These are phyloP conservation scores for Centropus unirufus DNA, from an alignment of 2,113 vertebrate species.

Conservation along the genomic window DNA sequence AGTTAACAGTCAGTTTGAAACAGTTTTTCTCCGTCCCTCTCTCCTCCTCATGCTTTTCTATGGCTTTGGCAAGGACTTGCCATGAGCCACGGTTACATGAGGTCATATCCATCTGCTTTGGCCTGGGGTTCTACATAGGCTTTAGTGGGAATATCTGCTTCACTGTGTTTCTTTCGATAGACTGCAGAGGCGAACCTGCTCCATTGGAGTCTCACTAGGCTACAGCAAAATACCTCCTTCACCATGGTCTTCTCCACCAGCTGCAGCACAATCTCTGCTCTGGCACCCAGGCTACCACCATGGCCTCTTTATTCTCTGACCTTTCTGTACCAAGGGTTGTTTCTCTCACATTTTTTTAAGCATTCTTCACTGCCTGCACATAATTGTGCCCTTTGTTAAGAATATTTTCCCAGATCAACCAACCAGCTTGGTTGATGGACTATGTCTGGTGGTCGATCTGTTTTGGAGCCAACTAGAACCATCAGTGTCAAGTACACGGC, in stretches of 20 bases:
- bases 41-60: background rate
- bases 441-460: background rate
- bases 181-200: background rate
- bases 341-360: too few species aligned
- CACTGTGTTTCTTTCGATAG: background rate
- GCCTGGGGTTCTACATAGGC: background rate
- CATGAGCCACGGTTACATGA: background rate
- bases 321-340: too few species aligned
- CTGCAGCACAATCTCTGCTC: background rate
- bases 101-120: background rate
- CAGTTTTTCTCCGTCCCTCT: background rate
- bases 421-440: background rate
- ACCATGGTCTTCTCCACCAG: background rate
- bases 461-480: background rate
- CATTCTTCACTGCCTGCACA: too few species aligned
- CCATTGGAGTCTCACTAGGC: background rate
- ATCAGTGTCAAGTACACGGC: background rate
- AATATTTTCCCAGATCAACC: too few species aligned
- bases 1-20: fast-evolving
- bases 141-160: background rate
- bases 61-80: background rate
- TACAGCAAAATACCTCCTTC: background rate
- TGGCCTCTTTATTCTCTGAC: too few species aligned
- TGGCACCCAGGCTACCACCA: background rate
- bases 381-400: too few species aligned